Evolutionary conservation across 2,113 vertebrate species (phyloP).

Genomic region (Craseonycteris thonglongyai): DNA sequence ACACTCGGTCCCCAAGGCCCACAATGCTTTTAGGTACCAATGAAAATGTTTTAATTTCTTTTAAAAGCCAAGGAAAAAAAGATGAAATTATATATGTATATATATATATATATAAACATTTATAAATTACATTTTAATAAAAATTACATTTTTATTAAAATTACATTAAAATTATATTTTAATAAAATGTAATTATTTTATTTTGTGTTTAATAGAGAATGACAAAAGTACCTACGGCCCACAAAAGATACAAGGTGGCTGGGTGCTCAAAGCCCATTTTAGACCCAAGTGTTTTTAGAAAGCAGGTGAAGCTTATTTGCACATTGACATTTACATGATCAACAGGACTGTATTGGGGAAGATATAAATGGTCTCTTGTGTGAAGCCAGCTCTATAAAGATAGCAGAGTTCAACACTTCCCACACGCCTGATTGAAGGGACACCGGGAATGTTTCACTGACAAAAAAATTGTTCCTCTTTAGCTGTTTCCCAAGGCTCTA

Average conservation of each 20-base stretch:
- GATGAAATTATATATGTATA: too few relatives aligned
- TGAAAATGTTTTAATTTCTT: constrained; percentile 18
- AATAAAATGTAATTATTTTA: neutral
- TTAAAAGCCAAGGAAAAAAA: neutral
- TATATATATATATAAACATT: too few relatives aligned
- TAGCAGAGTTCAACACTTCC: neutral
- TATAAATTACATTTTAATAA: too few relatives aligned
- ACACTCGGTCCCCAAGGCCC: neutral
- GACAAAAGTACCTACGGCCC: neutral
- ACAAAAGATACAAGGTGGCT: neutral
- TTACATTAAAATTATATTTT: too few relatives aligned
- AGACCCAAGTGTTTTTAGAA: neutral
- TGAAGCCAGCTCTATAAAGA: neutral
- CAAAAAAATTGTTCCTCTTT: neutral
- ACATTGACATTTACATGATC: neutral
- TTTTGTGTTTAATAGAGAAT: neutral
- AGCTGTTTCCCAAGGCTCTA: neutral
- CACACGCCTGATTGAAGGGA: neutral
- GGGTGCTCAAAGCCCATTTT: neutral
- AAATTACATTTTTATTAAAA: too few relatives aligned
- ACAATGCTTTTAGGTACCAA: neutral
- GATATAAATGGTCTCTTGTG: neutral
- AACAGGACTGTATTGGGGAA: neutral
- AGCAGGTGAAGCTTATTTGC: neutral
- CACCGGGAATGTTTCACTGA: neutral